Conservation (phyloP, 2,797 vertebrate genomes). For the Pteronotus mesoamericanus region DNA sequence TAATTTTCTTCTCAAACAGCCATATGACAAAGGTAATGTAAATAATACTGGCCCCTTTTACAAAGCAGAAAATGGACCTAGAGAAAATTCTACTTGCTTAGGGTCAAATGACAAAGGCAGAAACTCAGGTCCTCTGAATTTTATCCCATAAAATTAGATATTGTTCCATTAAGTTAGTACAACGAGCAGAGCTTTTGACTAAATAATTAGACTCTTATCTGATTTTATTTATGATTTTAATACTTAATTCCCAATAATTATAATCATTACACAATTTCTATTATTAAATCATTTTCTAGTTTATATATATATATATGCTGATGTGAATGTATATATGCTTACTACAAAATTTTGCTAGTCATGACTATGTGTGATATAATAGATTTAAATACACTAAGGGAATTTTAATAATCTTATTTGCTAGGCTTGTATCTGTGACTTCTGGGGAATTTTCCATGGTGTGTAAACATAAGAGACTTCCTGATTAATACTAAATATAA, state of each 20-base stretch:
- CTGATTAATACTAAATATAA: neutral
- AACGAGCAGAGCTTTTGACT: neutral
- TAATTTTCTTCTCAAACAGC: constrained; percentile 40
- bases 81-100: neutral
- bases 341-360: neutral
- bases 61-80: neutral
- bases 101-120: neutral
- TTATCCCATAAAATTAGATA: neutral
- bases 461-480: neutral
- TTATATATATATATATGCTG: neutral
- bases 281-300: neutral
- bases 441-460: neutral
- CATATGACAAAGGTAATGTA: neutral
- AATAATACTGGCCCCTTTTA: neutral
- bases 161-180: neutral
- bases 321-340: neutral
- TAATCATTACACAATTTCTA: neutral
- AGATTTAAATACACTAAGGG: neutral
- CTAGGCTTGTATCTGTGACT: neutral
- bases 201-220: neutral
- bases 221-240: neutral
- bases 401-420: neutral
- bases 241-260: neutral
- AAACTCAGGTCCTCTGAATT: neutral
- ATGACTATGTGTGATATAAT: neutral